phyloP scores from a whole-genome alignment of 2,113 vertebrate species.

The Corythornis cristatus region DNA sequence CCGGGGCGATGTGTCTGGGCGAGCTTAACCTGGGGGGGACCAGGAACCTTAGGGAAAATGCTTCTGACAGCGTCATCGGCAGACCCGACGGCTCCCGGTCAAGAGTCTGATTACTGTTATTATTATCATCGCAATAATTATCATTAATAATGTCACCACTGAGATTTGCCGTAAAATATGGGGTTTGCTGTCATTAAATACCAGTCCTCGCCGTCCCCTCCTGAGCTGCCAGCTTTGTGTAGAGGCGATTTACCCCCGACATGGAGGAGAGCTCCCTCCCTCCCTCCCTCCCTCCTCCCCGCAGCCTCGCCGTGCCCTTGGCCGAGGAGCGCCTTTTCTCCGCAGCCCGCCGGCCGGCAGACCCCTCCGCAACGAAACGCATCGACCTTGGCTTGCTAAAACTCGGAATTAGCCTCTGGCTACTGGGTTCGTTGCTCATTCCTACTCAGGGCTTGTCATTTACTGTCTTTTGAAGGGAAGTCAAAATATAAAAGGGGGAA shows the following conservation, averaged over 20 bases:
- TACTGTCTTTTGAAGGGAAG: neutral
- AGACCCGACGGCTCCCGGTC: neutral
- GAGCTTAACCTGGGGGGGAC: neutral
- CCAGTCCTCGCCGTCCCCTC: neutral
- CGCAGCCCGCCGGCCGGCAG: neutral
- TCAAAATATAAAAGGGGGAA: neutral
- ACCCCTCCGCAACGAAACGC: neutral
- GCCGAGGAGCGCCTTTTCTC: neutral
- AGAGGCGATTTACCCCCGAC: neutral
- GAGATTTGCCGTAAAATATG: neutral
- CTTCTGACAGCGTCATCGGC: too few relatives aligned
- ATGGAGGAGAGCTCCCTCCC: neutral
- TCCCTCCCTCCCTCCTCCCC: too few relatives aligned
- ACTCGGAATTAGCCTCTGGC: neutral
- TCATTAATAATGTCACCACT: neutral
- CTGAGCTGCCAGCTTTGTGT: neutral
- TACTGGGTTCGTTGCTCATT: neutral
- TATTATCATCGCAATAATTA: neutral
- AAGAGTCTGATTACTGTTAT: neutral
- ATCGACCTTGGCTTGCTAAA: accelerated
- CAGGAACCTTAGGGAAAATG: neutral
- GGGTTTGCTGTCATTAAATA: neutral
- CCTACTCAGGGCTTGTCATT: neutral
- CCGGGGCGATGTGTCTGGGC: neutral
- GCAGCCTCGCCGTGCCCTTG: neutral